These are phyloP conservation scores for Synergus japonicus DNA, from an alignment of 2,888 invertebrate species.

Conservation along the genomic window DNA sequence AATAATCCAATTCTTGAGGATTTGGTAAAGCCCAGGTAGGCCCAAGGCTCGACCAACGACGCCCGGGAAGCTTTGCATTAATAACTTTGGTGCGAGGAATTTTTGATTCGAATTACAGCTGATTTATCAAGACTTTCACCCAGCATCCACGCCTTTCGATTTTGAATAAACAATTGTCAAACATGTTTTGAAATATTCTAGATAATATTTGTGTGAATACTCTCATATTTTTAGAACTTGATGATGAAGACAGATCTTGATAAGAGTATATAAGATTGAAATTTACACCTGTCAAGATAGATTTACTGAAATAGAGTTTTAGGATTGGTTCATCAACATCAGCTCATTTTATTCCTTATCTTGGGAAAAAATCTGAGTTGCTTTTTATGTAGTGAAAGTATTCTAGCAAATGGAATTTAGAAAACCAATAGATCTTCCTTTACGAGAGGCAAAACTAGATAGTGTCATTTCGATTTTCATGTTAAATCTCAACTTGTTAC, in stretches of 20 bases:
- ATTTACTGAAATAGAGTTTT: conserved; percentile 38
- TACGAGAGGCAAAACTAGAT: conserved; percentile 47
- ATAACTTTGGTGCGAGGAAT: background rate
- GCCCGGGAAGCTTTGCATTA: background rate
- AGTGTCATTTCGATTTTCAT: conserved; percentile 48
- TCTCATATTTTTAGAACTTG: background rate
- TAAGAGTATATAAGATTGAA: background rate
- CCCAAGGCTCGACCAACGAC: no score
- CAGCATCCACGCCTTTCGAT: background rate
- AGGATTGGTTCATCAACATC: conserved; percentile 16
- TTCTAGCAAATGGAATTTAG: conserved; percentile 43
- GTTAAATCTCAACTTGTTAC: background rate
- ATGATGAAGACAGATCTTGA: conserved; percentile 19
- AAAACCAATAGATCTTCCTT: conserved; percentile 49
- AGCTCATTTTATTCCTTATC: conserved; percentile 10
- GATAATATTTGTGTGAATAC: background rate
- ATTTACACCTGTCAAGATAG: conserved; percentile 24
- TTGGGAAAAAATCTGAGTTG: conserved; percentile 18
- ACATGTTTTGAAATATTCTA: background rate
- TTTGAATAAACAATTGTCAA: conserved; percentile 7
- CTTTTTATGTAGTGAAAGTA: conserved; percentile 16
- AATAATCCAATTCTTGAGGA: conserved; percentile 58
- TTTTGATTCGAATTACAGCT: background rate
- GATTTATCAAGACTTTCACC: conserved; percentile 12
- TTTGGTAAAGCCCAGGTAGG: conserved; percentile 41